Base-by-base conservation (phyloP, 2,797 vertebrate species). In the Philypnodon macrostomus region DNA sequence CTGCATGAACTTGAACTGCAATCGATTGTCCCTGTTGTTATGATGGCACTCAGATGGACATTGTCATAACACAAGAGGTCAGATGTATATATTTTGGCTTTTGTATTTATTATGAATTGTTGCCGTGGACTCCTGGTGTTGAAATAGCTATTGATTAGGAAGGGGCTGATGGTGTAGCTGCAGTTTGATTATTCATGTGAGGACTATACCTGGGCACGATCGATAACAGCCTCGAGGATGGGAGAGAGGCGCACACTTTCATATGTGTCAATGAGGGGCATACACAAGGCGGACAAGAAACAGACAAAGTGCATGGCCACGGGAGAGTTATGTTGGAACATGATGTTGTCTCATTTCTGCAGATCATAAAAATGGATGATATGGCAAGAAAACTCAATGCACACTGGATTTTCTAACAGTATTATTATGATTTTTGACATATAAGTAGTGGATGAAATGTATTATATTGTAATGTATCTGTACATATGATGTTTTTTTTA, bases 111-210 rank as follows among this genome's bases (percentile, higher is more conserved):
- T 85, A 83, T 79, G 79, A 84, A 78, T 79, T 65, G 81, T 73
- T 70, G 70, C 77, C 76, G 44, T 49, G 61, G 63, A 75, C 61
- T 66, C 32, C 27, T 35, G 53, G 69, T 84, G 73, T 74, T 30
- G 47, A 74, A 87, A 85, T 84, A 77, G 71, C 49, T 86, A 88
- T 88, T 85, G 85, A 87, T 87, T 77, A 83, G 83, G 65, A 68
- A 51, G 58, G 26, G 31, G 73, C 67, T 48, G 72, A 58, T 62
- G 61, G 73, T 27, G 3, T 77, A 65, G 70, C 58, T 52, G 23
- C 31, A 35, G 58, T 80, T 41, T 82, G 80, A 85, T 85, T 85
- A 85, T 83, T 81, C 83, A 84, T 83, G 78, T 70, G 64, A 83
- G 58, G 61, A 83, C 56, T 72, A 71, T 58, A 84, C 80, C 78